Base-by-base conservation (phyloP, 1,140 invertebrate species). In the Helicoverpa zea region DNA sequence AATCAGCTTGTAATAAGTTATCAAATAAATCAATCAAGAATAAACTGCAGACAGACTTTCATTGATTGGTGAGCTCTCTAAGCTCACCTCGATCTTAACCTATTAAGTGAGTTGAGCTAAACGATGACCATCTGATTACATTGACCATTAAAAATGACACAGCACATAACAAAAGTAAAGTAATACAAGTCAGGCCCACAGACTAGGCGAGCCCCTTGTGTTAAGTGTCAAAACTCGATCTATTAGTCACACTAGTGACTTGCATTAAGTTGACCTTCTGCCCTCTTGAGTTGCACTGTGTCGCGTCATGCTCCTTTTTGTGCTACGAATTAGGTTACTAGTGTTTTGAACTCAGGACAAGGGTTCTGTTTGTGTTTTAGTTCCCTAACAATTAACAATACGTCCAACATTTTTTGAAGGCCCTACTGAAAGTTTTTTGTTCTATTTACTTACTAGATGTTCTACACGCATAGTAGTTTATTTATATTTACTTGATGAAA, bases 191-290 rank as follows among this genome's bases (percentile, higher is more conserved):
- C 23, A 23, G 23, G 35, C 35, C 5, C 0, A 11, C 10, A 49
- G 7, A 16, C 43, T 68, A 61, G 63, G 49, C 68, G n/a, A 4
- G 68, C n/a, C 68, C 35, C 49, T 72, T 52, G 68, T 72, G 49
- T 52, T 52, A 51, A 52, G 23, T 52, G 47, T 72, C 68, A 52
- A 72, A 72, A 72, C 68, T 72, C 49, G 23, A 30, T 72, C 68
- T 72, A 72, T 72, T 72, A 72, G 49, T 72, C 68, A 72, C 49
- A 12, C 14, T 23, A 30, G 12, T 72, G 68, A 72, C 68, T 72
- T 72, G 68, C 68, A 52, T 13, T 72, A 54, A 23, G 18, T 52
- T 72, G 47, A 72, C 68, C 64, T 68, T 72, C 29, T 43, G 63
- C 12, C 68, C 59, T 18, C 13, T 18, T 13, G 10, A 72, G 49